phyloP scores from a whole-genome alignment of 2,888 invertebrate species.

The Tachina grossa region DNA sequence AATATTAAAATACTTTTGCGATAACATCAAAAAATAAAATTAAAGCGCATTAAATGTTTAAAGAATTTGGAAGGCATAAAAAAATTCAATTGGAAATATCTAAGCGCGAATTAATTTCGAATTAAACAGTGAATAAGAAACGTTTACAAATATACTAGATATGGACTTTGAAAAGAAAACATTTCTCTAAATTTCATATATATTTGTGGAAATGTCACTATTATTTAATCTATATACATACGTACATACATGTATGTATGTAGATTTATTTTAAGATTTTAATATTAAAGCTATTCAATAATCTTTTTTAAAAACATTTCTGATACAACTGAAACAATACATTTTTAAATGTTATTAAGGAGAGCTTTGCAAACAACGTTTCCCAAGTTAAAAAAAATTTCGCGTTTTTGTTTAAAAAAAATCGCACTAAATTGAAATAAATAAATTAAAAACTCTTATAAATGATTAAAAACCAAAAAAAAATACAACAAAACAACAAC shows the following conservation, averaged over 20 bases:
- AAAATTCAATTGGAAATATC: too few relatives aligned
- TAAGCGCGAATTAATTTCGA: not conserved
- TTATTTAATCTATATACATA: not conserved
- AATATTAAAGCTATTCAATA: not conserved
- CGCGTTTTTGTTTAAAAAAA: not conserved
- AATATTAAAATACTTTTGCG: too few relatives aligned
- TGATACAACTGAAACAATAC: slow-evolving; percentile 6
- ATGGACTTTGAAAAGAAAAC: too few relatives aligned
- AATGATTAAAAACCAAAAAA: slow-evolving; percentile 33
- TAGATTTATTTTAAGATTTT: not conserved
- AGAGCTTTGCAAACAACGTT: not conserved
- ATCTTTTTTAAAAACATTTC: not conserved
- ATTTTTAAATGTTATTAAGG: slow-evolving; percentile 6
- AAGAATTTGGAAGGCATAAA: too few relatives aligned
- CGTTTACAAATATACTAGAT: not conserved
- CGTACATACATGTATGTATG: not conserved
- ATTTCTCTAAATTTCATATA: too few relatives aligned
- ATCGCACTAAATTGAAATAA: slow-evolving; percentile 6
- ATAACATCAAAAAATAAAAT: too few relatives aligned
- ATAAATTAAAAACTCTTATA: slow-evolving; percentile 40
- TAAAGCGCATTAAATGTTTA: too few relatives aligned
- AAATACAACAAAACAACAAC: slow-evolving; percentile 34
- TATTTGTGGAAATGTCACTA: not conserved
- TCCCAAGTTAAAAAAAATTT: slow-evolving; percentile 1
- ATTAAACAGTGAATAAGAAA: not conserved